phyloP scores from a whole-genome alignment of 2,797 vertebrate genomes.

The Cossypha heuglini region DNA sequence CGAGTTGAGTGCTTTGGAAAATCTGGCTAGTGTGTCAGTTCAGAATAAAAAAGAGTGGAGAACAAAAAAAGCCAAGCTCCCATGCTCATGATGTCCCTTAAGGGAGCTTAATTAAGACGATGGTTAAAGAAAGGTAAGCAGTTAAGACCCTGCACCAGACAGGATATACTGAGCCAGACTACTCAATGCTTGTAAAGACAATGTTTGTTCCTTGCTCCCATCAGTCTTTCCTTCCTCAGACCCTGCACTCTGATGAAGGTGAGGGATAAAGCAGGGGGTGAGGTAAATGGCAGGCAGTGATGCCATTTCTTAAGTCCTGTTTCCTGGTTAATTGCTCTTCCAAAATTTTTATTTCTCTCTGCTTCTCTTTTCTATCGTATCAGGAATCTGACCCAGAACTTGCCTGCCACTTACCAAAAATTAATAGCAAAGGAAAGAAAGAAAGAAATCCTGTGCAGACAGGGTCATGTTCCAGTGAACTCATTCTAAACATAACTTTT shows the following conservation, averaged over 20 bases:
- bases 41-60: neutral
- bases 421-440: neutral
- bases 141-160: neutral
- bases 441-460: neutral
- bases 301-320: neutral
- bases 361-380: neutral
- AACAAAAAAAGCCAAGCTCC: slow-evolving; percentile 12
- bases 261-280: neutral
- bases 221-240: neutral
- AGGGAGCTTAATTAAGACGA: slow-evolving; percentile 40
- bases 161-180: neutral
- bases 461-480: neutral
- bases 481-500: slow-evolving; percentile 18
- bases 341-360: neutral
- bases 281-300: neutral
- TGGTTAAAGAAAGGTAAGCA: slow-evolving; percentile 6
- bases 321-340: neutral
- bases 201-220: neutral
- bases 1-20: neutral
- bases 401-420: neutral
- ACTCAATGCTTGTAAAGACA: neutral
- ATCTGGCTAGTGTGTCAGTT: slow-evolving; percentile 8
- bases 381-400: neutral
- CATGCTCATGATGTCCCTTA: neutral
- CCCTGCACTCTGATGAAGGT: neutral